Conservation (phyloP, 1,140 invertebrate genomes). For the Aphidius gifuensis region DNA sequence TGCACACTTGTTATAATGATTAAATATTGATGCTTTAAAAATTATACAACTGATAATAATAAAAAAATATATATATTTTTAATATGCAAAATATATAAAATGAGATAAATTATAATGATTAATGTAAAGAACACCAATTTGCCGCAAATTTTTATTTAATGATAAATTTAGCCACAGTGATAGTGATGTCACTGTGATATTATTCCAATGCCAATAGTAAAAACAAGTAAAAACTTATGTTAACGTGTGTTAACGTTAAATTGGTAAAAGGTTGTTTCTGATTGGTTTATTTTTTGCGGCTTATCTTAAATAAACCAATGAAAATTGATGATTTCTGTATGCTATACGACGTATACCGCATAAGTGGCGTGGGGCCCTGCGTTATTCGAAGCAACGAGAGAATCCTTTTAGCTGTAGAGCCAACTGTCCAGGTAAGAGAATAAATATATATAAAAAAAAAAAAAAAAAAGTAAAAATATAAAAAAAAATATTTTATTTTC, state of each 20-base stretch:
- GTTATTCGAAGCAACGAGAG: conserved; percentile 58
- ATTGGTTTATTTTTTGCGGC: conserved; percentile 63
- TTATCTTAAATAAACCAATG: conserved; percentile 63
- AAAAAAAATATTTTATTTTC: background rate
- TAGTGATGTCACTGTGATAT: too few relatives aligned
- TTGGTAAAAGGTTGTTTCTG: conserved; percentile 45
- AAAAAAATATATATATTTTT: too few relatives aligned
- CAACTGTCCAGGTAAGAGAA: conserved; percentile 57
- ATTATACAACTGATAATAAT: too few relatives aligned
- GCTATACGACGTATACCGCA: conserved; percentile 56
- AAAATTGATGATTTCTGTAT: conserved; percentile 51
- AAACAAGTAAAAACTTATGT: too few relatives aligned
- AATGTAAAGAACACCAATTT: too few relatives aligned
- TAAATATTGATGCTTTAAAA: too few relatives aligned
- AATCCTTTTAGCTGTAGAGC: conserved; percentile 59
- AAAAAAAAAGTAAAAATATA: background rate
- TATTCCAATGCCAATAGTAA: too few relatives aligned
- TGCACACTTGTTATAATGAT: too few relatives aligned
- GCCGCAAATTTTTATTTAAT: too few relatives aligned
- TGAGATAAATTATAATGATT: too few relatives aligned
- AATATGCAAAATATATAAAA: too few relatives aligned
- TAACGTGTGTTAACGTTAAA: conserved; percentile 50
- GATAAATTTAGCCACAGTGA: too few relatives aligned
- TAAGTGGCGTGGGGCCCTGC: conserved; percentile 62
- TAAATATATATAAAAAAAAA: conserved; percentile 30